A percentile compares a stretch with the other conserved stretches of the same genome.
Evolutionary conservation across 2,113 vertebrate genomes (phyloP).

Genomic region (Odontophorus gujanensis): DNA sequence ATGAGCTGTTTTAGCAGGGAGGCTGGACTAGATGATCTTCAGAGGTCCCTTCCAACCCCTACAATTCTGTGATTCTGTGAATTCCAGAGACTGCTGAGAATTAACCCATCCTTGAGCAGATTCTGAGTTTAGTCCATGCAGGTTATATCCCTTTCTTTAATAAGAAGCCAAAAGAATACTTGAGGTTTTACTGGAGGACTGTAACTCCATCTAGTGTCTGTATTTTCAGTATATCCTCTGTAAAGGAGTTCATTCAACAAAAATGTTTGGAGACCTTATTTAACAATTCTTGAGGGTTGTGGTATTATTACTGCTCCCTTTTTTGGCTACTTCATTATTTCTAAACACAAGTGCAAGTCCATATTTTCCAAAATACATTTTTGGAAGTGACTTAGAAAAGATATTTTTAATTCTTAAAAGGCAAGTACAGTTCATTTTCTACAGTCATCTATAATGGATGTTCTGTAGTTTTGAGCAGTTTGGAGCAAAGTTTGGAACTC

Average conservation of each 20-base stretch:
- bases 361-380: neutral
- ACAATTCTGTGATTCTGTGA: too few relatives aligned
- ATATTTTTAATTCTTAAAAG: neutral
- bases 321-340: neutral
- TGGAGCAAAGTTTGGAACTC: neutral
- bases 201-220: conserved; percentile 63
- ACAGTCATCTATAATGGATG: neutral
- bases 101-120: neutral
- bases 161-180: neutral
- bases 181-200: neutral
- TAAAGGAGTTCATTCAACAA: neutral
- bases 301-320: neutral
- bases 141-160: neutral
- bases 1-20: too few relatives aligned
- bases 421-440: neutral
- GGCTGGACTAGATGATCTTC: too few relatives aligned
- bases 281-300: neutral
- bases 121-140: neutral
- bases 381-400: neutral
- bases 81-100: neutral
- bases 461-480: neutral
- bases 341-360: neutral
- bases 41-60: too few relatives aligned
- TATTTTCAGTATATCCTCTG: neutral
- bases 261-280: neutral